Conservation (phyloP, 2,113 vertebrate species). For the Plecturocebus donacophilus region DNA sequence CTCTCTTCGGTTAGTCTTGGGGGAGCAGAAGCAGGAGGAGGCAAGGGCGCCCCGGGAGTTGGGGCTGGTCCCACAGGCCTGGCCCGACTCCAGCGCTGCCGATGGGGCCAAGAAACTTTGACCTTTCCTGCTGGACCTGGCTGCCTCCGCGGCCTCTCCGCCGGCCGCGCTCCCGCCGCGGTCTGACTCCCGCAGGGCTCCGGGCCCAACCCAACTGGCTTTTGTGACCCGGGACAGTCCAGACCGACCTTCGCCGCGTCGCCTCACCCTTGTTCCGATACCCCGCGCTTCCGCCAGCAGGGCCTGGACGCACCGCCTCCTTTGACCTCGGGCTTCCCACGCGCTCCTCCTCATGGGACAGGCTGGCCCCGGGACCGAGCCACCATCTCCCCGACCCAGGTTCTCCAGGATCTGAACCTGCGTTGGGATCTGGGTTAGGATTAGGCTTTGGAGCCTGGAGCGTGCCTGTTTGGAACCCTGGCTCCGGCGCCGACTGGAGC, state of each 20-base stretch:
- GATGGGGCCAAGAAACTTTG: not conserved
- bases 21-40: not conserved
- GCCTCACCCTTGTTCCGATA: not conserved
- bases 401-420: too few species aligned
- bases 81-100: not conserved
- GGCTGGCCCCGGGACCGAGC: rapidly evolving
- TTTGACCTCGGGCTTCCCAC: not conserved
- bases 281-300: rapidly evolving
- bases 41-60: too few species aligned
- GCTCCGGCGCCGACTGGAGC: rapidly evolving
- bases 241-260: rapidly evolving
- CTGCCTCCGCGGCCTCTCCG: not conserved
- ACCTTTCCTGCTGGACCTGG: not conserved
- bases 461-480: not conserved
- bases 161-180: not conserved
- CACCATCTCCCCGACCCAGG: rapidly evolving
- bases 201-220: not conserved
- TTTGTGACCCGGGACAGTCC: rapidly evolving
- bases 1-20: not conserved
- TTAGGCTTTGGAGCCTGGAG: not conserved
- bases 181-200: too few species aligned
- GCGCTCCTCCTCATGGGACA: not conserved
- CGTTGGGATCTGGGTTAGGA: not conserved
- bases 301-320: not conserved
- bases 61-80: not conserved